phyloP scores from a whole-genome alignment of 2,113 vertebrate genomes.

The Strix aluco region DNA sequence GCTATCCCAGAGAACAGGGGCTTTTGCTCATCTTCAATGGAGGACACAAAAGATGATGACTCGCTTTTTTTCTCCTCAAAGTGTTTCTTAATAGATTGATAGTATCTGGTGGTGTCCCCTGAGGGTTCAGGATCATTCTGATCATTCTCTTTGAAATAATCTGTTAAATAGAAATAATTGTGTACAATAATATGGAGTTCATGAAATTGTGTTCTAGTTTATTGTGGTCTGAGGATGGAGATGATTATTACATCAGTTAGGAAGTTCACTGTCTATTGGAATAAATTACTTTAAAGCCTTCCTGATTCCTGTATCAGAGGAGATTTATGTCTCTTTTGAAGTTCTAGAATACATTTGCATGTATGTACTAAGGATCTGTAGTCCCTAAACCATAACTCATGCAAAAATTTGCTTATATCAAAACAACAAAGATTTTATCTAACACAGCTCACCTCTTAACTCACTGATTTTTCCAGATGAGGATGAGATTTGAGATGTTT shows the following conservation, averaged over 20 bases:
- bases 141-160: slow-evolving; percentile 73
- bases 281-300: background rate
- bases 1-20: slow-evolving; percentile 82
- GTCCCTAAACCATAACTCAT: background rate
- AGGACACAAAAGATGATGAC: slow-evolving; percentile 79
- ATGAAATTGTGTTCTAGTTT: background rate
- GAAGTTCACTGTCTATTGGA: background rate
- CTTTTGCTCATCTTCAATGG: slow-evolving; percentile 86
- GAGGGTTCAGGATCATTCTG: slow-evolving; percentile 70
- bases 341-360: background rate
- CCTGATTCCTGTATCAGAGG: background rate
- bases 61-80: slow-evolving; percentile 82
- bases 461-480: background rate
- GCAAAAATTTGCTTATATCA: background rate
- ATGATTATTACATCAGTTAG: background rate
- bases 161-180: slow-evolving; percentile 67
- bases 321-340: background rate
- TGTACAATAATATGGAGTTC: background rate
- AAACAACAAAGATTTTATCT: background rate
- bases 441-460: background rate
- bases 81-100: slow-evolving; percentile 80
- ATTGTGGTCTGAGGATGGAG: background rate
- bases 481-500: background rate
- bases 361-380: background rate
- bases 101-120: slow-evolving; percentile 67